Evolutionary conservation across 1,140 invertebrate genomes (phyloP), one percentile per base, ranked within the genome.

Genomic region (Drosophila albomicans): DNA sequence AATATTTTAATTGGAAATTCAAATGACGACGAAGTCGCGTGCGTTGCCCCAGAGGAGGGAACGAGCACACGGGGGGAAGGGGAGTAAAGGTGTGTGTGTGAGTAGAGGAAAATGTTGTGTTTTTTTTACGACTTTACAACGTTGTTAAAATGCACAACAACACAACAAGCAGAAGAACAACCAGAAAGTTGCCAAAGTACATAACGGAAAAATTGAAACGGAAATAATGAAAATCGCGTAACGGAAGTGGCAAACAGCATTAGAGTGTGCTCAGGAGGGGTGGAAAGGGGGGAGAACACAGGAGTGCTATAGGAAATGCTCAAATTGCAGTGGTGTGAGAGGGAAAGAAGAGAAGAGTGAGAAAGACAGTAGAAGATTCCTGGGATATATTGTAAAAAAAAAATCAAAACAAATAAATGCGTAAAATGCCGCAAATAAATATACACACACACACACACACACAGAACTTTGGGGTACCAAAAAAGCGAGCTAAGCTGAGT

Each of bases 1-100:
- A 89, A 89, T 89, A 89, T 89, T 89, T 89, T 89, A 89, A 89
- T 89, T 89, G 86, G 86, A 89, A 89, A 89, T 90, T 89, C 78
- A 81, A 89, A 85, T 81, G 85, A 79, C 70, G 82, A n/a, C 54
- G n/a, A 25, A 25, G 20, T 35, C 64, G 69, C 77, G 75, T 65
- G 82, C 86, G 69, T 71, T 25, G 6, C 35, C 8, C 41, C 54
- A 58, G 32, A 54, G 25, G 35, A 11, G 0, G 5, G 15, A 25
- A 25, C 20, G 3, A 25, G 20, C 3, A 4, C 20, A 25, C 10
- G 28, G 4, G 11, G n/a, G 25, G 13, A 32, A 1, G 0, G 15
- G n/a, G n/a, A n/a, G n/a, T n/a, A n/a, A n/a, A n/a, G n/a, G 63
- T 13, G 13, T 11, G 61, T 20, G 64, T 67, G 78, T 72, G 16